These are phyloP conservation scores for Lepidurus packardi DNA, from an alignment of 1,140 invertebrate species.

Conservation along the genomic window DNA sequence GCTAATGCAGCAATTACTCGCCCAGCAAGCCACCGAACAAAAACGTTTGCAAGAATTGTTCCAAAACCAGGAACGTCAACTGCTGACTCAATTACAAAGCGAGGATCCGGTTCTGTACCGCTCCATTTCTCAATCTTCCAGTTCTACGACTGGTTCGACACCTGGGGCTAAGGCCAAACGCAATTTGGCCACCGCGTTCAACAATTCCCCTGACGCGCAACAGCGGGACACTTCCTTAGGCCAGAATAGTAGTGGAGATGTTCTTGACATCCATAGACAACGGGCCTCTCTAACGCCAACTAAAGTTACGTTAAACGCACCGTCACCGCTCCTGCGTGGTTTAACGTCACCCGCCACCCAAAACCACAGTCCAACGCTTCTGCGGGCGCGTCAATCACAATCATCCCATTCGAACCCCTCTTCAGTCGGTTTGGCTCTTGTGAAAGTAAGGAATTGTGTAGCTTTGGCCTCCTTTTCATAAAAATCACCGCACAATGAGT, in stretches of 20 bases:
- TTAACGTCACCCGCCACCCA: background rate
- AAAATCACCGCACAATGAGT: background rate
- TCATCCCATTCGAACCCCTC: background rate
- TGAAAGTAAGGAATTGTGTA: background rate
- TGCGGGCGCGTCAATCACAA: background rate
- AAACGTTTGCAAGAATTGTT: conserved; percentile 30
- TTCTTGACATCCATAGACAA: conserved; percentile 7
- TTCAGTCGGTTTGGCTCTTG: background rate
- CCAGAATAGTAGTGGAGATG: background rate
- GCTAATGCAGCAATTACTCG: conserved; percentile 33
- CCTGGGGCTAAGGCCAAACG: background rate
- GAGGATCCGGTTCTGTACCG: conserved; percentile 25
- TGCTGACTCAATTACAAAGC: conserved; percentile 26
- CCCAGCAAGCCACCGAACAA: conserved; percentile 32
- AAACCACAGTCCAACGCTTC: background rate
- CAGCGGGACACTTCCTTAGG: background rate
- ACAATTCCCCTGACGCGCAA: conserved; percentile 8
- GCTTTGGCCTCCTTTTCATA: background rate
- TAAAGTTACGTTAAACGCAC: conserved; percentile 8
- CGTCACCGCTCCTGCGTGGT: conserved; percentile 14
- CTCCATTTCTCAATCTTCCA: background rate
- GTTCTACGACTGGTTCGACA: background rate
- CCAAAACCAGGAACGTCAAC: conserved; percentile 27
- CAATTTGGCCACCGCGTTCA: background rate
- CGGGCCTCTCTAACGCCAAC: background rate